phyloP scores from a whole-genome alignment of 2,888 invertebrate genomes.

The Anorthoa munda region DNA sequence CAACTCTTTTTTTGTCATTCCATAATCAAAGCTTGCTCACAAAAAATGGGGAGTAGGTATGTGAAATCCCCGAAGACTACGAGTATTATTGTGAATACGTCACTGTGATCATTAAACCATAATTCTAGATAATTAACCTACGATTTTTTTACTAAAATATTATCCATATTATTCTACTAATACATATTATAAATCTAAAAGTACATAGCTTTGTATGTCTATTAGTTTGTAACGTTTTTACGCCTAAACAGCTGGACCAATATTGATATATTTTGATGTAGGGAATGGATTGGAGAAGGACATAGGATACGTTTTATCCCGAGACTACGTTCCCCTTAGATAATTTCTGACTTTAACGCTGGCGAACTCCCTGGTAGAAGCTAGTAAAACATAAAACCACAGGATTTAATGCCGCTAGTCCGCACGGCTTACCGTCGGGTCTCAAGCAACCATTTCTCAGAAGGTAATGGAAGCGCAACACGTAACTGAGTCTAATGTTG shows the following conservation, averaged over 20 bases:
- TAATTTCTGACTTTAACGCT: too few species aligned
- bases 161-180: not conserved
- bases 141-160: not conserved
- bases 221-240: too few species aligned
- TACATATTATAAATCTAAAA: too few species aligned
- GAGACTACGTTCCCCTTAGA: too few species aligned
- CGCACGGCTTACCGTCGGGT: constrained; percentile 37
- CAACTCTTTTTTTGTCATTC: constrained; percentile 63
- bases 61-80: constrained; percentile 28
- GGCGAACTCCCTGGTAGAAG: too few species aligned
- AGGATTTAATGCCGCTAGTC: constrained; percentile 69
- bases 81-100: constrained; percentile 43
- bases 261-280: too few species aligned
- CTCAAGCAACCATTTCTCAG: constrained; percentile 69
- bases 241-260: too few species aligned
- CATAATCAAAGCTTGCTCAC: constrained; percentile 51
- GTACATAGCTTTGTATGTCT: too few species aligned
- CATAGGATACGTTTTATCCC: too few species aligned
- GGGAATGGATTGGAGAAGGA: too few species aligned
- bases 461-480: constrained; percentile 72
- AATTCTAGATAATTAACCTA: not conserved
- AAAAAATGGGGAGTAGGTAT: constrained; percentile 53
- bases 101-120: constrained; percentile 18
- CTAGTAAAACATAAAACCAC: constrained; percentile 63
- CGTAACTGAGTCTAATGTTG: constrained; percentile 70